These are phyloP conservation scores for Zophobas atratus DNA, from an alignment of 1,140 invertebrate genomes.

Conservation along the genomic window DNA sequence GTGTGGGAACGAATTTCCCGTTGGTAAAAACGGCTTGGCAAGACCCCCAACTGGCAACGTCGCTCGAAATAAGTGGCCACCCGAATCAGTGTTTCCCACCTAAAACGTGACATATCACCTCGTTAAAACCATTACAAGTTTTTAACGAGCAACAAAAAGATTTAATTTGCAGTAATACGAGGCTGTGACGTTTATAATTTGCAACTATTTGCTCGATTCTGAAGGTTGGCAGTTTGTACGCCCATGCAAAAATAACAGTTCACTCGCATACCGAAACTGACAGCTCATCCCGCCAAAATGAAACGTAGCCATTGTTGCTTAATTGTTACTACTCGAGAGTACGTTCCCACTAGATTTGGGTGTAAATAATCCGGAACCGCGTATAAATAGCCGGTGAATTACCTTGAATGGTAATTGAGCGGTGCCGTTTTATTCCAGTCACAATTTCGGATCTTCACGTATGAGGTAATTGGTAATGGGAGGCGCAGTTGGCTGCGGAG, in stretches of 20 bases:
- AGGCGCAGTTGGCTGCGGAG: neutral
- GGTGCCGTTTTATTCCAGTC: slow-evolving; percentile 7
- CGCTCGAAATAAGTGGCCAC: neutral
- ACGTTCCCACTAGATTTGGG: slow-evolving; percentile 7
- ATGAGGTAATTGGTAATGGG: neutral
- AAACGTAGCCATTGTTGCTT: too few relatives aligned
- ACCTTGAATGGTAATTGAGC: slow-evolving; percentile 26
- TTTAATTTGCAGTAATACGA: slow-evolving; percentile 12
- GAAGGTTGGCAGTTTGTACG: neutral
- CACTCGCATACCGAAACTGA: too few relatives aligned
- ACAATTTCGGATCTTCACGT: slow-evolving; percentile 6
- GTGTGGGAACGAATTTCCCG: too few relatives aligned
- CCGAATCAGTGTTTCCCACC: neutral
- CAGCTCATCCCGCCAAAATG: too few relatives aligned
- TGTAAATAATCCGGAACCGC: slow-evolving; percentile 24
- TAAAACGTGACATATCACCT: neutral
- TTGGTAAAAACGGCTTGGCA: too few relatives aligned
- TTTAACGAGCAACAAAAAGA: neutral
- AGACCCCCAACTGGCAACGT: neutral
- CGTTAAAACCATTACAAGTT: neutral
- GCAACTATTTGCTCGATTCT: slow-evolving; percentile 2
- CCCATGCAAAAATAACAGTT: neutral
- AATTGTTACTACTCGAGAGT: slow-evolving; percentile 3
- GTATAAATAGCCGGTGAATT: slow-evolving; percentile 13
- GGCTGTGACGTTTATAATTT: slow-evolving; percentile 25